phyloP scores from a whole-genome alignment of 92 coral and sea anemone species.

The Porites cylindrica region DNA sequence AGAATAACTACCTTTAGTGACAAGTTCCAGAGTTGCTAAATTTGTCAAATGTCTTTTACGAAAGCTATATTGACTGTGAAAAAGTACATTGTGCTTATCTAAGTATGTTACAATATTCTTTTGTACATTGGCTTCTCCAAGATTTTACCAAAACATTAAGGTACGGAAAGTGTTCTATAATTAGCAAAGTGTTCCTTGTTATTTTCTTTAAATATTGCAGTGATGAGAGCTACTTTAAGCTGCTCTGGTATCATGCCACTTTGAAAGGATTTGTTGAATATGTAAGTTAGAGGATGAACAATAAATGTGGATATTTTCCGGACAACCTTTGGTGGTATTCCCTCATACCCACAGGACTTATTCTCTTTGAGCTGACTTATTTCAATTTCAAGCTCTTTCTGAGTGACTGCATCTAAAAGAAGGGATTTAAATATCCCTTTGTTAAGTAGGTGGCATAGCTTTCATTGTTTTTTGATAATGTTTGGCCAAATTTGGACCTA shows the following conservation, averaged over 20 bases:
- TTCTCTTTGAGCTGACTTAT: not conserved
- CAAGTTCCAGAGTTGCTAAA: not conserved
- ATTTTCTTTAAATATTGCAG: slow-evolving; percentile 32
- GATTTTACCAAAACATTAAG: slow-evolving; percentile 5
- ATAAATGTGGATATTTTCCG: not conserved
- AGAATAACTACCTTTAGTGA: no score
- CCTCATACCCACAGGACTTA: not conserved
- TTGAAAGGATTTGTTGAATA: slow-evolving; percentile 33
- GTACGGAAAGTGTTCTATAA: slow-evolving; percentile 41
- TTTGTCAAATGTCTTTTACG: not conserved
- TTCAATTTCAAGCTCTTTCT: not conserved
- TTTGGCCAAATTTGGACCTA: no score
- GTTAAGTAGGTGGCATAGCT: not conserved
- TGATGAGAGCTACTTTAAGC: slow-evolving; percentile 42
- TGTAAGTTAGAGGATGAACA: slow-evolving; percentile 3
- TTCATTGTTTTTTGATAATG: no score
- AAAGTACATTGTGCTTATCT: not conserved
- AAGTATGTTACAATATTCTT: slow-evolving; percentile 9
- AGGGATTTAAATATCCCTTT: not conserved
- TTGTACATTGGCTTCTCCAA: not conserved
- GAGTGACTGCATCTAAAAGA: not conserved
- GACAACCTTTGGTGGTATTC: not conserved
- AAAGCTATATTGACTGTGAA: not conserved
- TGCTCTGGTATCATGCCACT: slow-evolving; percentile 41
- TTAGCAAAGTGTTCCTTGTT: slow-evolving; percentile 11